These are phyloP conservation scores for Notamacropus eugenii DNA, from an alignment of 2,797 vertebrate species.

Conservation along the genomic window DNA sequence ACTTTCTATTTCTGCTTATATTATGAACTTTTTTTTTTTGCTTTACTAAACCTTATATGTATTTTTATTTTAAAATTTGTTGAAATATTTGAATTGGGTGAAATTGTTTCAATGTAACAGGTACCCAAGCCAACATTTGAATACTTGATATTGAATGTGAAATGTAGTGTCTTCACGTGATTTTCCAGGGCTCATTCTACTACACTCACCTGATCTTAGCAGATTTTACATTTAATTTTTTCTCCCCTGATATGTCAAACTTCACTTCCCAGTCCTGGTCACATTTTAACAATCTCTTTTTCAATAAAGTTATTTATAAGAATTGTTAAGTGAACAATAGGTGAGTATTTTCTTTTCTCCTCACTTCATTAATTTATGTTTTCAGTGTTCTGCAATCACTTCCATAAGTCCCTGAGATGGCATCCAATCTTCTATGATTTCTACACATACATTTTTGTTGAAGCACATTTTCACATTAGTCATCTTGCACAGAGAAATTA, in stretches of 20 bases:
- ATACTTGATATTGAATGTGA: not conserved
- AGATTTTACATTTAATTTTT: constrained; percentile 28
- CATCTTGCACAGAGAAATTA: no score
- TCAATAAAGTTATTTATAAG: not conserved
- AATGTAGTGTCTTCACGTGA: not conserved
- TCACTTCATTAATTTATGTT: no score
- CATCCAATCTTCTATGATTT: no score
- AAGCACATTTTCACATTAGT: no score
- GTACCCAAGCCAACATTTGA: not conserved
- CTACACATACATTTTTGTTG: no score
- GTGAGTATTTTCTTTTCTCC: not conserved
- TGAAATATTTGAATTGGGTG: not conserved
- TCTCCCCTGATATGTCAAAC: not conserved
- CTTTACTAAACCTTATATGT: not conserved
- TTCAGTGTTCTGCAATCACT: no score
- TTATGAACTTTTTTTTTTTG: not conserved
- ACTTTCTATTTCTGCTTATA: not conserved
- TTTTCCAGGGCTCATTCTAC: not conserved
- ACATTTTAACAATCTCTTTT: not conserved
- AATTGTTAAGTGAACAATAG: not conserved
- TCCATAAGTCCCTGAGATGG: no score
- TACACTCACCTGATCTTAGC: not conserved
- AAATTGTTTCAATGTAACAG: not conserved
- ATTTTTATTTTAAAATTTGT: not conserved
- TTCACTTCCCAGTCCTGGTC: not conserved